Evolutionary conservation across 2,888 invertebrate species (phyloP), one percentile per base, ranked within the genome.

Genomic region (Cheilosia vernalis): DNA sequence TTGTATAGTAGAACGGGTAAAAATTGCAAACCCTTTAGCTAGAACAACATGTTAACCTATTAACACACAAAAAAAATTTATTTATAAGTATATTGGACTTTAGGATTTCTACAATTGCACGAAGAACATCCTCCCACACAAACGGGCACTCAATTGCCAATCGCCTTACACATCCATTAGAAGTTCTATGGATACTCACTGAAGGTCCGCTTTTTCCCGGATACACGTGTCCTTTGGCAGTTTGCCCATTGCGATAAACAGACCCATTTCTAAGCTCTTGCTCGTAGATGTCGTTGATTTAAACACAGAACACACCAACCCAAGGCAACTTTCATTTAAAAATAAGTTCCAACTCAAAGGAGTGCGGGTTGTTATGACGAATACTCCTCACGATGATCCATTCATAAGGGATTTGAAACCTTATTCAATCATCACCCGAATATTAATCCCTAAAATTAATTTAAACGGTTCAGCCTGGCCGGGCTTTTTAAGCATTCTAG

Each of bases 231-330:
- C n/a, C n/a, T n/a, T n/a, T n/a, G n/a, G n/a, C n/a, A n/a, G n/a
- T n/a, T n/a, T 55, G 69, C 77, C 77, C 24, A 77, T 30, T 33
- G 33, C 7, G n/a, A 44, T 69, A 47, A n/a, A n/a, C 1, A 9
- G 19, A n/a, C 17, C 17, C 24, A 27, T n/a, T n/a, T n/a, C n/a
- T n/a, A n/a, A n/a, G n/a, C n/a, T n/a, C n/a, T n/a, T n/a, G 30
- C 24, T 33, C 13, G 33, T 47, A 47, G 24, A 61, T 44, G 17
- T 17, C 21, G 9, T 21, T 24, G 5, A 51, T 13, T 21, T 24
- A 6, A 51, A 51, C 21, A 51, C 4, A 51, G n/a, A n/a, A n/a
- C n/a, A 24, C 4, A 51, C 21, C 49, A 4, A 49, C 19, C 21
- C n/a, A 60, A 40, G 24, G 42, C 10, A 40, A 19, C 9, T 1